Evolutionary conservation across 2,888 invertebrate genomes (phyloP).

Genomic region (Hirtodrosophila confusa): DNA sequence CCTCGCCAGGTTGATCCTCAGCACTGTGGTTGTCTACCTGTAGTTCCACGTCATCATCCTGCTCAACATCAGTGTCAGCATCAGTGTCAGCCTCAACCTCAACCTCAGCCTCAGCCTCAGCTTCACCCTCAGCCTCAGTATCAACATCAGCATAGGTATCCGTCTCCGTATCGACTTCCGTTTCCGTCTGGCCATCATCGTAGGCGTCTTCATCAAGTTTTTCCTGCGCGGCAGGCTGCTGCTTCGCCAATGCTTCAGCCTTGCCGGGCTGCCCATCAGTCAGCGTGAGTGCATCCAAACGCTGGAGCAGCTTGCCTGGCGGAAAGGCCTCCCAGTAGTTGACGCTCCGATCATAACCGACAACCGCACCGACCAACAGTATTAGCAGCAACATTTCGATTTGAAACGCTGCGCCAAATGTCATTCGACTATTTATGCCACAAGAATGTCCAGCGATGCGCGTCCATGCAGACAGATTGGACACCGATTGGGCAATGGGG

Average conservation of each 20-base stretch:
- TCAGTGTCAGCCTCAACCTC: constrained; percentile 2
- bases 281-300: constrained; percentile 56
- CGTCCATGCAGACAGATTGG: constrained; percentile 20
- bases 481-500: constrained; percentile 26
- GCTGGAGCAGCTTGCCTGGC: constrained; percentile 65
- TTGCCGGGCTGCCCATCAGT: constrained; percentile 3
- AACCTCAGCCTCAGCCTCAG: not conserved
- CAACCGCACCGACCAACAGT: constrained; percentile 41
- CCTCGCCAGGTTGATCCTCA: constrained; percentile 57
- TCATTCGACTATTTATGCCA: constrained; percentile 34
- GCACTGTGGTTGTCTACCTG: constrained; percentile 33
- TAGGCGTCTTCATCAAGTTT: constrained; percentile 38
- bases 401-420: constrained; percentile 11
- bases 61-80: constrained; percentile 18
- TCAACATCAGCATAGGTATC: constrained; percentile 3
- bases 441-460: constrained; percentile 26
- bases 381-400: constrained; percentile 46
- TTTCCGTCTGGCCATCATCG: not conserved
- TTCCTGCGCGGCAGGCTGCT: constrained; percentile 35
- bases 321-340: constrained; percentile 73
- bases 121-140: not conserved
- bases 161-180: not conserved
- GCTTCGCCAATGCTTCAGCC: not conserved
- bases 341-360: constrained; percentile 55
- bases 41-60: constrained; percentile 33